Evolutionary conservation across 1,140 invertebrate species (phyloP).

Genomic region (Globodera ellingtonae): DNA sequence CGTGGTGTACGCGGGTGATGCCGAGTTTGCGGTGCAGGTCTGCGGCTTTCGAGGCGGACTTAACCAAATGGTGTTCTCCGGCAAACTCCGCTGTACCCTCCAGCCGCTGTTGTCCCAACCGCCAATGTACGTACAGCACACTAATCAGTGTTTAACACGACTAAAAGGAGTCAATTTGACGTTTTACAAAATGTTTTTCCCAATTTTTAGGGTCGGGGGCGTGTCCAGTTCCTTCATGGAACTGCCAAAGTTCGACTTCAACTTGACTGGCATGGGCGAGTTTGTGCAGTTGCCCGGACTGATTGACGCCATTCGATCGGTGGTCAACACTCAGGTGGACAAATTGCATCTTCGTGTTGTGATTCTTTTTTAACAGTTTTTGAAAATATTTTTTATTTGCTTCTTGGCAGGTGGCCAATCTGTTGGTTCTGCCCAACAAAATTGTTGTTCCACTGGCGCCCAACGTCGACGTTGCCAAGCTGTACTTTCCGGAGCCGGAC

Average conservation of each 20-base stretch:
- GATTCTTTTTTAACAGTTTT: background rate
- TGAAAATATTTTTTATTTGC: slow-evolving; percentile 24
- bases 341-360: background rate
- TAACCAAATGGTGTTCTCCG: slow-evolving; percentile 61
- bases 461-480: slow-evolving; percentile 58
- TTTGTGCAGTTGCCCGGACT: slow-evolving; percentile 62
- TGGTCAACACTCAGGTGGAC: slow-evolving; percentile 33
- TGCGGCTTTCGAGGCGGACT: slow-evolving; percentile 63
- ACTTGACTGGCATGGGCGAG: slow-evolving; percentile 65
- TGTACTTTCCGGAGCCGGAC: slow-evolving; percentile 65
- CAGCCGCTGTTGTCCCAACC: slow-evolving; percentile 61
- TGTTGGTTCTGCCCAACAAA: slow-evolving; percentile 62
- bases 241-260: slow-evolving; percentile 60
- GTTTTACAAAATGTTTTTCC: too few relatives aligned
- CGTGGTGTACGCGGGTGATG: slow-evolving; percentile 61
- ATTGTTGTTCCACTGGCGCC: slow-evolving; percentile 63
- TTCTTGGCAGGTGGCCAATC: slow-evolving; percentile 49
- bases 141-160: background rate
- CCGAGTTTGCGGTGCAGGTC: slow-evolving; percentile 61
- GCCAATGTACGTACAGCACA: slow-evolving; percentile 47
- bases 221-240: slow-evolving; percentile 62
- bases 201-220: slow-evolving; percentile 49
- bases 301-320: slow-evolving; percentile 61
- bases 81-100: slow-evolving; percentile 59
- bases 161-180: too few relatives aligned